Evolutionary conservation across 2,888 invertebrate genomes (phyloP).

Genomic region (Cephus nigrinus): DNA sequence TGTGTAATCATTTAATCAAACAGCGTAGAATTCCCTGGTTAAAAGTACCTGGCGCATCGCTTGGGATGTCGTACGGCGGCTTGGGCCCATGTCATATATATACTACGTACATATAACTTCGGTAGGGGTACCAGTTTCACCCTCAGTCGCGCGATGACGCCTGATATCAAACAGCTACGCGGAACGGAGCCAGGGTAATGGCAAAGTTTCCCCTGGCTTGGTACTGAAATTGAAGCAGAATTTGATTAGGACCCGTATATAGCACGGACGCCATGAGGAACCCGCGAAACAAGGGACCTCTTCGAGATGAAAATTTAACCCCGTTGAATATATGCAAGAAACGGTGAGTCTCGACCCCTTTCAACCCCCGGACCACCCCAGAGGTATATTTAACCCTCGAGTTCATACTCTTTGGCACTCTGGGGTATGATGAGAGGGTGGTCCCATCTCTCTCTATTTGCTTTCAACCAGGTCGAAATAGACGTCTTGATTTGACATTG

Average conservation of each 20-base stretch:
- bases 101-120: background rate
- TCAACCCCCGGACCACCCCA: background rate
- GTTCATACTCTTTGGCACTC: slow-evolving; percentile 8
- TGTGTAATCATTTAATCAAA: background rate
- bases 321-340: background rate
- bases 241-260: slow-evolving; percentile 35
- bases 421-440: background rate
- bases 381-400: slow-evolving; percentile 10
- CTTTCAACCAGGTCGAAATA: background rate
- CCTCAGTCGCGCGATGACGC: background rate
- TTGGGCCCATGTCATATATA: background rate
- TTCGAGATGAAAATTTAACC: slow-evolving; percentile 10
- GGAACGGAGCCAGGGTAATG: slow-evolving; percentile 24
- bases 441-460: background rate
- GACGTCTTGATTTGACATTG: background rate
- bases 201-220: slow-evolving; percentile 33
- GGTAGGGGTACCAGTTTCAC: background rate
- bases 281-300: slow-evolving; percentile 6
- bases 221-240: slow-evolving; percentile 41
- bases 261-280: background rate
- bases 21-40: background rate
- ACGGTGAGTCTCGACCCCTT: background rate
- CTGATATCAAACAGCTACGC: background rate
- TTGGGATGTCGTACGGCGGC: background rate
- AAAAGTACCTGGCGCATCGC: background rate